phyloP scores from a whole-genome alignment of 2,888 invertebrate species.

The Pandemis heparana region DNA sequence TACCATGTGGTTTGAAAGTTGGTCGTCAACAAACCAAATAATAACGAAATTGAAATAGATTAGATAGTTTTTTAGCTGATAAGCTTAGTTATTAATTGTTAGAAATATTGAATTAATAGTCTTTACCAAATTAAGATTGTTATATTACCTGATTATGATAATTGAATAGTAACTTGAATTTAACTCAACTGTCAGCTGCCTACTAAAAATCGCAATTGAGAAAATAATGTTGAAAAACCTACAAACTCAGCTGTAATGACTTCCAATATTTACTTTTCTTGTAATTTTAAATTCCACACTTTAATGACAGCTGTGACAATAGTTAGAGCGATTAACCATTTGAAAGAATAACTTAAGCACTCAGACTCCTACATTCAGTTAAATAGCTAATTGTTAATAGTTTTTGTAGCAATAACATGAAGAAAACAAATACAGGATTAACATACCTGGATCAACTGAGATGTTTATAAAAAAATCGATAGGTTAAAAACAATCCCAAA shows the following conservation, averaged over 20 bases:
- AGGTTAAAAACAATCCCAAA: background rate
- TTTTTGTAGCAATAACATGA: background rate
- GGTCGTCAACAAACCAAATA: too few species aligned
- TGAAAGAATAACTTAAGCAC: background rate
- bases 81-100: background rate
- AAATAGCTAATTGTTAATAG: background rate
- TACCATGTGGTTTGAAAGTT: too few species aligned
- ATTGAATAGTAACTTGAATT: background rate
- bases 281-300: background rate
- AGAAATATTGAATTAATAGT: background rate
- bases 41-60: too few species aligned
- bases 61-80: background rate
- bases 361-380: background rate
- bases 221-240: too few species aligned
- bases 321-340: background rate
- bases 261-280: constrained; percentile 4
- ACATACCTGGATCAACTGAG: constrained; percentile 8
- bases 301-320: background rate
- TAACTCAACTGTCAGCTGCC: background rate
- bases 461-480: background rate
- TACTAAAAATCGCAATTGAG: background rate
- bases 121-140: background rate
- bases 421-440: background rate
- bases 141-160: background rate
- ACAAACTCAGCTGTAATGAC: constrained; percentile 10